Conservation (phyloP, 2,888 invertebrate species). For the Dorcus parallelipipedus region DNA sequence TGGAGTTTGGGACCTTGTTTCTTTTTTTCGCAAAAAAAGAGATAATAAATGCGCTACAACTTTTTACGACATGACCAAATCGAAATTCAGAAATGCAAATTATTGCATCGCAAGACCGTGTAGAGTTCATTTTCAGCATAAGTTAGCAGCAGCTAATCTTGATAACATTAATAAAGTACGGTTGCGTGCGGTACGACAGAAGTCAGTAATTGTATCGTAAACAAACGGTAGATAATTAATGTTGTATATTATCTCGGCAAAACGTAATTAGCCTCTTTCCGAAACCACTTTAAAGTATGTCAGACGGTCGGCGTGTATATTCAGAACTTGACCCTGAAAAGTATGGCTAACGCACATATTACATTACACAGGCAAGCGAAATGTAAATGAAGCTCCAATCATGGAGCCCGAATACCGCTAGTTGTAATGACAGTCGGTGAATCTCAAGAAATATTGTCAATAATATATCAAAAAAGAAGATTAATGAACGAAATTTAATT, state of each 20-base stretch:
- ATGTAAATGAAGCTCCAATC: slow-evolving; percentile 31
- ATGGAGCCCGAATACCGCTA: slow-evolving; percentile 34
- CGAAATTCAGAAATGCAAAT: too few relatives aligned
- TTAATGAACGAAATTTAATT: too few relatives aligned
- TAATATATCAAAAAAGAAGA: slow-evolving; percentile 8
- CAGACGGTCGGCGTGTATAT: slow-evolving; percentile 26
- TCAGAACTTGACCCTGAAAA: slow-evolving; percentile 24
- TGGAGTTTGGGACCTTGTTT: too few relatives aligned
- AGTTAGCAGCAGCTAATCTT: too few relatives aligned
- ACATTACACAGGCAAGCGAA: slow-evolving; percentile 19
- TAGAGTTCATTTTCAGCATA: too few relatives aligned
- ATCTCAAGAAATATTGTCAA: slow-evolving; percentile 17
- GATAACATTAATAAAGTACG: background rate
- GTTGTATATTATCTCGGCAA: slow-evolving; percentile 22
- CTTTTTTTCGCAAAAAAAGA: too few relatives aligned
- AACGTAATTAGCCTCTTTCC: slow-evolving; percentile 31
- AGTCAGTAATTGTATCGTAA: slow-evolving; percentile 17
- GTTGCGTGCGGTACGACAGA: slow-evolving; percentile 32
- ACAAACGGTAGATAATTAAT: slow-evolving; percentile 22
- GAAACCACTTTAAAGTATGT: slow-evolving; percentile 29
- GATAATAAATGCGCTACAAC: too few relatives aligned
- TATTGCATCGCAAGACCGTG: too few relatives aligned
- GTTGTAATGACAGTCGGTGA: slow-evolving; percentile 27
- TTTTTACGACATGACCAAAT: too few relatives aligned
- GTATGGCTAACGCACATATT: slow-evolving; percentile 10